Evolutionary conservation across 2,113 vertebrate genomes (phyloP).

Genomic region (Prionailurus viverrinus): DNA sequence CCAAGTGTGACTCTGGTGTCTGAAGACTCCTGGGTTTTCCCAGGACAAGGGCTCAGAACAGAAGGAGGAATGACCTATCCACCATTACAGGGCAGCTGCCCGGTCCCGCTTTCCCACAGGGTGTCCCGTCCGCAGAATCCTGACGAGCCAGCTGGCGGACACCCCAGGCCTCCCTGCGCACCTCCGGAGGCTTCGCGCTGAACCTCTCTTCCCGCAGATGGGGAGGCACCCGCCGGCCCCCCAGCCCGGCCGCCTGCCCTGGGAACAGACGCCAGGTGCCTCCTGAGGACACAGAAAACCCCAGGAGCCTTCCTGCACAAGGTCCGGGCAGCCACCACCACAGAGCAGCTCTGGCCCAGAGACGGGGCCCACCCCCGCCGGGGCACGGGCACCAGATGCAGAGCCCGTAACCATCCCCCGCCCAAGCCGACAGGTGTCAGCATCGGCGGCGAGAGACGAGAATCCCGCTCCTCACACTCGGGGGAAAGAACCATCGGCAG

Average conservation of each 20-base stretch:
- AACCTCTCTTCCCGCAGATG: no score
- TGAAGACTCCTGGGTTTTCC: not conserved
- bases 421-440: not conserved
- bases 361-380: rapidly evolving
- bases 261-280: not conserved
- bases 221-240: no score
- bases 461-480: not conserved
- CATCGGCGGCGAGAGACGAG: not conserved
- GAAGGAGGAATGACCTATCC: not conserved
- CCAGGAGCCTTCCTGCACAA: rapidly evolving
- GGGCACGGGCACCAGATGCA: not conserved
- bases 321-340: not conserved
- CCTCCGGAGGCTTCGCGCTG: rapidly evolving
- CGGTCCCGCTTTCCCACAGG: rapidly evolving
- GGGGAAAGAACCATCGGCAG: not conserved
- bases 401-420: no score
- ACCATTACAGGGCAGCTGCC: no score
- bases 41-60: not conserved
- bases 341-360: not conserved
- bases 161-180: no score
- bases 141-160: not conserved
- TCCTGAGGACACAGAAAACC: not conserved
- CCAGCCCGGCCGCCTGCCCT: not conserved
- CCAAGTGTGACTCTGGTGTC: not conserved
- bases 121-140: rapidly evolving